Evolutionary conservation across 2,797 vertebrate species (phyloP), one percentile per base, ranked within the genome.

Genomic region (Sciurus vulgaris): DNA sequence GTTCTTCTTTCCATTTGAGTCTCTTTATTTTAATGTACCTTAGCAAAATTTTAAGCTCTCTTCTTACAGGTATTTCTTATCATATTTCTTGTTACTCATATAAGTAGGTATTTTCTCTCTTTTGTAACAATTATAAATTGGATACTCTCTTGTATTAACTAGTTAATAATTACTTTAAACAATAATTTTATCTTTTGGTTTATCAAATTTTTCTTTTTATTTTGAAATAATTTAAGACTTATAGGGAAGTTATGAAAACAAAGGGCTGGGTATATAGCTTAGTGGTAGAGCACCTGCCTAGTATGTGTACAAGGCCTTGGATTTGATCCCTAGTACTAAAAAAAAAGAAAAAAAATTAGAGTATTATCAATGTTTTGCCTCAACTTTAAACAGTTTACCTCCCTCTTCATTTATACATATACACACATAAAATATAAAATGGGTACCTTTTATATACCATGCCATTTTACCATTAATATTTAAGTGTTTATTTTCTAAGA

Each of bases 201-300:
- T 78, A 82, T 47, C 77, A 1, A 61, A 83, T 38, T 69, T 93
- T 77, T 82, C 0, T 59, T 8, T 54, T 61, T 85, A 73, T 47
- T 84, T n/a, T 84, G 69, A 93, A 91, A 86, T 73, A 91, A 93
- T 81, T 91, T 95, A 61, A 61, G 30, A 72, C 26, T 92, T 81
- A 51, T 12, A 76, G 26, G 89, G 79, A 83, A 89, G n/a, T 30
- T 89, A 5, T 74, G 18, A 65, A 72, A 63, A 49, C 5, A 87
- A 93, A 35, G n/a, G 35, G 70, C 7, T 41, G 24, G 47, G 7
- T 10, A 30, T 61, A 63, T 72, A 87, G 65, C 14, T 70, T 30
- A 61, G 18, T 72, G 33, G 65, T 61, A 49, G 41, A 41, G 74
- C 20, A 51, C 30, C 47, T 77, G 26, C 33, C 51, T 44, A 70